Conservation (phyloP, 2,797 vertebrate genomes). For the Rhinichthys osculus region DNA sequence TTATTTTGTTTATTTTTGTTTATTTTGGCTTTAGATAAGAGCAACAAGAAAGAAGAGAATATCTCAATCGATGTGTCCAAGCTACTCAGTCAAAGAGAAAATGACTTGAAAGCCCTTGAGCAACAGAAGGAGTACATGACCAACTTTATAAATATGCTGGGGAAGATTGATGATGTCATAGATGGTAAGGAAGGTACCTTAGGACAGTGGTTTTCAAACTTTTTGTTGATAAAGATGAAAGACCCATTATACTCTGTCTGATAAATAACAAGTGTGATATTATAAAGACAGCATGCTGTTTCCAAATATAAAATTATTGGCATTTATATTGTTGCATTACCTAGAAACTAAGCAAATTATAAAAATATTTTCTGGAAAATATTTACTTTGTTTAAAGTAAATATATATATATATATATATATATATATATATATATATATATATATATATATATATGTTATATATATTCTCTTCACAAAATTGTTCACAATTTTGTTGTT, state of each 20-base stretch:
- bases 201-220: neutral
- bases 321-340: neutral
- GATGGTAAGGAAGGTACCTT: slow-evolving; percentile 64
- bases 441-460: neutral
- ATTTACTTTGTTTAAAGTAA: neutral
- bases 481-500: neutral
- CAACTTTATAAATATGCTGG: slow-evolving; percentile 77
- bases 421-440: no score
- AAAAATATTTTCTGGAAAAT: neutral
- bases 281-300: neutral
- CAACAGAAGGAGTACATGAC: slow-evolving; percentile 66
- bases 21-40: slow-evolving; percentile 65
- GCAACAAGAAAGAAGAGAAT: slow-evolving; percentile 22
- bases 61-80: slow-evolving; percentile 53
- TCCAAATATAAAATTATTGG: neutral
- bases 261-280: neutral
- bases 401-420: neutral
- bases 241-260: neutral
- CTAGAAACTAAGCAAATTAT: neutral
- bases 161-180: slow-evolving; percentile 73
- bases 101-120: slow-evolving; percentile 60
- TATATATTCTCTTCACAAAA: neutral
- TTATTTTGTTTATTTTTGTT: slow-evolving; percentile 26
- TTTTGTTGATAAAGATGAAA: slow-evolving; percentile 19
- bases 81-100: slow-evolving; percentile 71